Percentiles rank a stretch among this genome's conserved stretches.
These are phyloP conservation scores for Paedocypris micromegethes DNA, from an alignment of 2,797 vertebrate species.

Conservation along the genomic window DNA sequence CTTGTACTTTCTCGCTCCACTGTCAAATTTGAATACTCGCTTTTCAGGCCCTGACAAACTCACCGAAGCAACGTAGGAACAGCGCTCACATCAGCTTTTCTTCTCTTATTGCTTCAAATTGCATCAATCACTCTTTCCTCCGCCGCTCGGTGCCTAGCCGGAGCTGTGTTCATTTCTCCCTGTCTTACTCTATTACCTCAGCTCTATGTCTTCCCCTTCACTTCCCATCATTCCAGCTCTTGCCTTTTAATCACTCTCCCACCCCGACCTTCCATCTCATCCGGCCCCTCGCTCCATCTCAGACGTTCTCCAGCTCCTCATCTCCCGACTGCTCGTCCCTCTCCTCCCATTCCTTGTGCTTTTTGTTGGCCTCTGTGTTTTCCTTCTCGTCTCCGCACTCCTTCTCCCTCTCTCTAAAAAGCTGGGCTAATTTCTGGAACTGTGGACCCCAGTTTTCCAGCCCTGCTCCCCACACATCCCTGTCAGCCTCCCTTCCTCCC, in stretches of 20 bases:
- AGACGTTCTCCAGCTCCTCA: conserved; percentile 39
- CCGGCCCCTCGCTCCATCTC: conserved; percentile 30
- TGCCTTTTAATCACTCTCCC: conserved; percentile 46
- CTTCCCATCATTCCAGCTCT: conserved; percentile 46
- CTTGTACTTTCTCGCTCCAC: conserved; percentile 51
- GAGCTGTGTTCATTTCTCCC: conserved; percentile 65
- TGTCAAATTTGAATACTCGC: conserved; percentile 64
- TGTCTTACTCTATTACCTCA: conserved; percentile 72
- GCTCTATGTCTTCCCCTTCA: conserved; percentile 56
- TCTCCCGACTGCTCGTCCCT: conserved; percentile 42
- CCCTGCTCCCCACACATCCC: conserved; percentile 71
- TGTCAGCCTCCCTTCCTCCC: conserved; percentile 69
- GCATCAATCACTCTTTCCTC: conserved; percentile 72
- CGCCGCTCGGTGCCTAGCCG: conserved; percentile 46
- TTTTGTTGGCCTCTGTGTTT: conserved; percentile 41
- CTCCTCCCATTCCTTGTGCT: conserved; percentile 25
- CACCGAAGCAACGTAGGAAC: conserved; percentile 63
- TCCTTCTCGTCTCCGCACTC: conserved; percentile 59
- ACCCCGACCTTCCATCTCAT: conserved; percentile 33
- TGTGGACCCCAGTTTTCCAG: conserved; percentile 85
- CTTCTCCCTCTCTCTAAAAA: conserved; percentile 74
- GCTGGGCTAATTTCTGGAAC: conserved; percentile 81
- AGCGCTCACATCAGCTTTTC: conserved; percentile 63
- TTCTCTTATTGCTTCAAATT: conserved; percentile 82
- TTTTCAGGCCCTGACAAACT: conserved; percentile 58